Conservation (phyloP, 92 coral and sea anemone genomes). For the Pocillopora grandis region DNA sequence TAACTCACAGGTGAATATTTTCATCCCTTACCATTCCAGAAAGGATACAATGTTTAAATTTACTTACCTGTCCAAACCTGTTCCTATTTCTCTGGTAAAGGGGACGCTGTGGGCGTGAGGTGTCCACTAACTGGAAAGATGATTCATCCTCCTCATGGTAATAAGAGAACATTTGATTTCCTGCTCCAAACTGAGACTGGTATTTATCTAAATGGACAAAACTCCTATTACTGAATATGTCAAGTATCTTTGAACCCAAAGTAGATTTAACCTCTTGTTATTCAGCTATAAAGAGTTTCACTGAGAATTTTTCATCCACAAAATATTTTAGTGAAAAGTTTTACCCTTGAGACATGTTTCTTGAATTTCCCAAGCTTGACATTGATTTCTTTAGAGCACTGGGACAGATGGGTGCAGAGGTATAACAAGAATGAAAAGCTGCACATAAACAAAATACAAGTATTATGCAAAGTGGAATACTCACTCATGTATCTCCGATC, state of each 20-base stretch:
- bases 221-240: neutral
- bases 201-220: constrained; percentile 72
- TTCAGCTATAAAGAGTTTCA: neutral
- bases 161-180: constrained; percentile 94
- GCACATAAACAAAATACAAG: too few species aligned
- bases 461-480: constrained; percentile 13
- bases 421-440: too few species aligned
- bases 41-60: neutral
- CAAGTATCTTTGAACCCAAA: neutral
- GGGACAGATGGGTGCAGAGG: too few species aligned
- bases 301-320: too few species aligned
- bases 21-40: too few species aligned
- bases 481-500: constrained; percentile 97
- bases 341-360: too few species aligned
- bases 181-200: constrained; percentile 99
- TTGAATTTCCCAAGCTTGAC: too few species aligned
- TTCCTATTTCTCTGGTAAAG: constrained; percentile 90
- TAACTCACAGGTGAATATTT: neutral
- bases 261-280: neutral
- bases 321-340: too few species aligned
- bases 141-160: constrained; percentile 99
- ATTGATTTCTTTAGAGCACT: too few species aligned
- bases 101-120: constrained; percentile 96
- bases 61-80: constrained; percentile 79
- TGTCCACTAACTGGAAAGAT: constrained; percentile 94